Base-by-base conservation (phyloP, 2,797 vertebrate genomes). In the Neopelma chrysocephalum region DNA sequence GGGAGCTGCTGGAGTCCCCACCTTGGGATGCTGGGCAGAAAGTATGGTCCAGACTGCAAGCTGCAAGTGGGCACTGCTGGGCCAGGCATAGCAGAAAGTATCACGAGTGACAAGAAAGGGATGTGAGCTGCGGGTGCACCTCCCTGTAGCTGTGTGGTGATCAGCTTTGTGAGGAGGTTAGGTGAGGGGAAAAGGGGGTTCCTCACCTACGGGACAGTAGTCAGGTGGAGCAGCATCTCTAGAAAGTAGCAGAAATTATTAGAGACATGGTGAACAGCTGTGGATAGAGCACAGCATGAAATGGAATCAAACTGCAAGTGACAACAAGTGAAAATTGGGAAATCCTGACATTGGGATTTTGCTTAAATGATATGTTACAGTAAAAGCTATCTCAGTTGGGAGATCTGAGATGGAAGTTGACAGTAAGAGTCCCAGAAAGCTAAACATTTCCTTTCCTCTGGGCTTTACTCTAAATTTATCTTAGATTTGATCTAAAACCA, bases 21-120 rank as follows among this genome's bases (percentile, higher is more conserved):
- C 11, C 25, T 26, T 19, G 20, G 62, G 53, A 57, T 0, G 1
- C 8, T 6, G 50, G 15, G 32, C 26, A 64, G 57, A 70, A 81
- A 83, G 3, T 12, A 36, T 48, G 36, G 15, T 40, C 43, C 72
- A 81, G 56, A 47, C 29, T 4, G 0, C 15, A 43, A 43, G 45
- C 8, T 5, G 2, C 56, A 79, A 26, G 25, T 38, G 32, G 60
- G 20, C 40, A 47, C 7, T 48, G 48, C 27, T 36, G 27, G 36
- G 32, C 26, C 26, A 36, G 6, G 23, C 0, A 0, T 26, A 22
- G 25, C 29, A 57, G 71, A 43, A 82, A 69, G 21, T 16, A 16
- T 56, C 71, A 32, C 0, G 0, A 0, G 1, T 21, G 34, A 21
- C 1, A 9, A 45, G 36, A 70, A 54, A 40, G 29, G 48, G 25